These are phyloP conservation scores for Drosophila seguyi DNA, from an alignment of 1,140 invertebrate species.

Conservation along the genomic window DNA sequence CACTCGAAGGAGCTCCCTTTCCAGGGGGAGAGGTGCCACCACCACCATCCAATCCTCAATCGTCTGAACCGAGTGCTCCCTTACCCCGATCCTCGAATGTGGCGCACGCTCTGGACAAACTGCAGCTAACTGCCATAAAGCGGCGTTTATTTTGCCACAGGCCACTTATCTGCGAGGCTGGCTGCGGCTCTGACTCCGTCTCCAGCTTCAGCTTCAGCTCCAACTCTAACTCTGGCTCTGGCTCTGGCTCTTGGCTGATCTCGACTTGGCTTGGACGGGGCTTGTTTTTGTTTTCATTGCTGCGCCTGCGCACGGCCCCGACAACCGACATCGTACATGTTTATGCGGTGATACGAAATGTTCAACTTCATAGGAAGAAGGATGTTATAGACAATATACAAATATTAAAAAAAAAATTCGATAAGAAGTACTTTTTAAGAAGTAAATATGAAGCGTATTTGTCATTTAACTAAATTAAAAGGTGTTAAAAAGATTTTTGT, in stretches of 20 bases:
- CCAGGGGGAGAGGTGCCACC: slow-evolving; percentile 40
- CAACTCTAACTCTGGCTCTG: slow-evolving; percentile 27
- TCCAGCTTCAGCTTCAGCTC: slow-evolving; percentile 16
- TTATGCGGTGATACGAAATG: slow-evolving; percentile 20
- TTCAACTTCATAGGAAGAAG: not conserved
- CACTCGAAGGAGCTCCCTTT: slow-evolving; percentile 65
- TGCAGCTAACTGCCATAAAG: slow-evolving; percentile 81
- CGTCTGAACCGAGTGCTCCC: slow-evolving; percentile 11
- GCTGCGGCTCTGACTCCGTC: slow-evolving; percentile 36
- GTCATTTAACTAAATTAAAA: too few relatives aligned
- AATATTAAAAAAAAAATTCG: too few relatives aligned
- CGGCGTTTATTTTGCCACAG: slow-evolving; percentile 83
- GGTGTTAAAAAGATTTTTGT: too few relatives aligned
- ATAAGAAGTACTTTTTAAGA: too few relatives aligned
- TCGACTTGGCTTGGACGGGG: slow-evolving; percentile 38
- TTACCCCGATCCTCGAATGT: slow-evolving; percentile 39
- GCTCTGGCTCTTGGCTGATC: slow-evolving; percentile 45
- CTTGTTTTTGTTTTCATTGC: slow-evolving; percentile 80
- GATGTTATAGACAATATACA: too few relatives aligned
- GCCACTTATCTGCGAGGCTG: slow-evolving; percentile 80
- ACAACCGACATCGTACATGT: slow-evolving; percentile 14
- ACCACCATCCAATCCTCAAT: slow-evolving; percentile 43
- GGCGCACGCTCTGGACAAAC: slow-evolving; percentile 74
- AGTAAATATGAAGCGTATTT: too few relatives aligned
- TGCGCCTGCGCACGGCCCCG: slow-evolving; percentile 45